Base-by-base conservation (phyloP, 2,888 invertebrate genomes). In the Habroteleia sp. region DNA sequence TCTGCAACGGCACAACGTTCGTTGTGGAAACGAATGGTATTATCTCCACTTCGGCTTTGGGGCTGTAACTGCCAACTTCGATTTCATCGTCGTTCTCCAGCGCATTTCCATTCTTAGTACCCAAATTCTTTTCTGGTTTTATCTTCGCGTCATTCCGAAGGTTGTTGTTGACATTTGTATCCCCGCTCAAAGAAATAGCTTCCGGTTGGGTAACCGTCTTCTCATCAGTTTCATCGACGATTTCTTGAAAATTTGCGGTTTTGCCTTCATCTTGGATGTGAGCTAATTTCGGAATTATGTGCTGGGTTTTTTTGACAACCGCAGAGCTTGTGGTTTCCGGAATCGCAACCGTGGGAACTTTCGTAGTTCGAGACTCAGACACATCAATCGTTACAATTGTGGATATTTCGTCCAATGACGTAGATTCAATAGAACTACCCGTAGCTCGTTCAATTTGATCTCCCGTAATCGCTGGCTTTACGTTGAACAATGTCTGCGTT, bases 41-140 rank as follows among this genome's bases (percentile, higher is more conserved):
- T 0, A 83, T 77, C 56, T 85, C 85, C 10, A 85, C 82, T 11
- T 85, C 83, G 16, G 77, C 68, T 37, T 85, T 85, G 0, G 84
- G 84, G 7, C 77, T 77, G 2, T 60, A 65, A 4, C 11, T 25
- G 1, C 14, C 41, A 1, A 52, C 65, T 0, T 69, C 66, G 17
- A 41, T 31, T 23, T 48, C 76, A 39, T 56, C 69, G 7, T 44
- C 54, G 17, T 73, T 79, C n/a, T 76, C 71, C 20, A 80, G 73
- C 1, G 73, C 56, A 27, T 81, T 82, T 2, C 78, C 79, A 8
- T 44, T 68, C 25, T 68, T 77, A 3, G 29, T 14, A 2, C 50
- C 65, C 13, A 27, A 35, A 52, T 60, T 35, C 71, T 77, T 7
- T 29, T 62, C 23, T 29, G 46, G n/a, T 7, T 46, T 60, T 27